Conservation (phyloP, 2,888 invertebrate genomes). For the Lymantria monacha region DNA sequence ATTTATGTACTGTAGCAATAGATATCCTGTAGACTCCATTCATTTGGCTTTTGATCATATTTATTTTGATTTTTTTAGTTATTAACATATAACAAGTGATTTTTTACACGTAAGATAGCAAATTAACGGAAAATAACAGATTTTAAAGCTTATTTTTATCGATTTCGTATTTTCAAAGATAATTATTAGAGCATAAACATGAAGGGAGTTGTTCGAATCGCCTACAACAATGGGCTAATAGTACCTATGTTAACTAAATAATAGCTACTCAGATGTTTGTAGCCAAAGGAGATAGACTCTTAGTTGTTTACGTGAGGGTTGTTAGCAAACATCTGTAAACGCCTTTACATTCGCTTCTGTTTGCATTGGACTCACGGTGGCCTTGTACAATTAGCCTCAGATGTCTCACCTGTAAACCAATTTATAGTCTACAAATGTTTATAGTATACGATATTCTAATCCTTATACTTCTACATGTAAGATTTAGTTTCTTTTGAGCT, state of each 20-base stretch:
- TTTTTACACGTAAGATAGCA: no score
- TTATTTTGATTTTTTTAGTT: no score
- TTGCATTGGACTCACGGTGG: conserved; percentile 70
- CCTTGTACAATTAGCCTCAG: conserved; percentile 72
- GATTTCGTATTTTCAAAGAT: no score
- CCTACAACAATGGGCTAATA: no score
- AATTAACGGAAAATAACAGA: no score
- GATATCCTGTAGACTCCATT: no score
- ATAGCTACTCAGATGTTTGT: conserved; percentile 21
- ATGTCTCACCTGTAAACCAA: conserved; percentile 60
- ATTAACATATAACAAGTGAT: no score
- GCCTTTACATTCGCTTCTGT: conserved; percentile 60
- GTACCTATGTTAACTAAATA: conserved; percentile 10
- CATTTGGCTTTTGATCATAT: no score
- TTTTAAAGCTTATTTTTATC: no score
- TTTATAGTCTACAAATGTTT: conserved; percentile 23
- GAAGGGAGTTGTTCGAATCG: no score
- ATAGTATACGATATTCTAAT: conserved; percentile 7
- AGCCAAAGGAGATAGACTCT: conserved; percentile 60
- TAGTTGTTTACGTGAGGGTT: conserved; percentile 75
- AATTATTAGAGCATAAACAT: no score
- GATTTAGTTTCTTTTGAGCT: not conserved
- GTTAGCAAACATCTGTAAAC: conserved; percentile 73
- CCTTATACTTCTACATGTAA: conserved; percentile 4
- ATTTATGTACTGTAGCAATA: no score